Evolutionary conservation across 2,888 invertebrate species (phyloP).

Genomic region (Aricia artaxerxes): DNA sequence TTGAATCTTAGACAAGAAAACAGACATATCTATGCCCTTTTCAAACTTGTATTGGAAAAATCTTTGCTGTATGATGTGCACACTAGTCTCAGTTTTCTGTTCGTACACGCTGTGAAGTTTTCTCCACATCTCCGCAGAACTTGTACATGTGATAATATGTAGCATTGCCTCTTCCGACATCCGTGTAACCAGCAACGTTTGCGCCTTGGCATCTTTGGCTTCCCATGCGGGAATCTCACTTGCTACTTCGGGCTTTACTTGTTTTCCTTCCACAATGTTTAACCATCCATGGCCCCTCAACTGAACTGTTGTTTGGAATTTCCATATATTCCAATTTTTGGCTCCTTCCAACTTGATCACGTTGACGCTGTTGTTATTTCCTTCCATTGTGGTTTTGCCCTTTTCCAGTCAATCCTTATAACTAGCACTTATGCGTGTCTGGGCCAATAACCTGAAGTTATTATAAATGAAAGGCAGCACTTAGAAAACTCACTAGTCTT

Average conservation of each 20-base stretch:
- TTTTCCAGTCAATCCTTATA: background rate
- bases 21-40: conserved; percentile 40
- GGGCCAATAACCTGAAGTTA: conserved; percentile 31
- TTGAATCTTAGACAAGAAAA: conserved; percentile 44
- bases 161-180: conserved; percentile 43
- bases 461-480: background rate
- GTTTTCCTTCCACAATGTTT: conserved; percentile 33
- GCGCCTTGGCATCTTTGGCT: conserved; percentile 33
- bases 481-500: too few species aligned
- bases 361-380: conserved; percentile 1
- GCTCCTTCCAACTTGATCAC: conserved; percentile 24
- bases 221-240: conserved; percentile 39
- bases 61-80: conserved; percentile 50
- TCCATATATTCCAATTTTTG: conserved; percentile 44
- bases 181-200: conserved; percentile 33
- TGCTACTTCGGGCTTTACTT: conserved; percentile 38
- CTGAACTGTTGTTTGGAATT: conserved; percentile 43
- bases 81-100: conserved; percentile 43
- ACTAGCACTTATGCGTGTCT: conserved; percentile 12
- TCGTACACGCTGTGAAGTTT: conserved; percentile 45
- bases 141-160: conserved; percentile 43
- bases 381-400: conserved; percentile 21
- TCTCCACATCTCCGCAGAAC: conserved; percentile 46
- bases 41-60: conserved; percentile 46
- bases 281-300: conserved; percentile 37